Evolutionary conservation across 2,797 vertebrate species (phyloP).

Genomic region (Danio choprae): DNA sequence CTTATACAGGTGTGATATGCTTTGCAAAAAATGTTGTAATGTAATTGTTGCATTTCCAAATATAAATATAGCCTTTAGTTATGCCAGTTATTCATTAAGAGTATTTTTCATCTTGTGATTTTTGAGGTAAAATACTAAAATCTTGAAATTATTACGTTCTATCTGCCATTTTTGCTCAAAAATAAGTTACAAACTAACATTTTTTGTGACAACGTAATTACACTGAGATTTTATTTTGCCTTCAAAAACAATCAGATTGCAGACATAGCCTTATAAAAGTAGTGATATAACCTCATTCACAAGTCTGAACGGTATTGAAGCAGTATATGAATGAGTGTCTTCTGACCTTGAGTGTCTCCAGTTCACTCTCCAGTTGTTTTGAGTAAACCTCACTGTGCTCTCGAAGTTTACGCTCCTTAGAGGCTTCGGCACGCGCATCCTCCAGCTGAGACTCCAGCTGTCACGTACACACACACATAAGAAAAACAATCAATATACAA

Average conservation of each 20-base stretch:
- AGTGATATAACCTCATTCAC: no score
- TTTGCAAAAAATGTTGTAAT: no score
- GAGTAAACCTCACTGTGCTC: conserved; percentile 92
- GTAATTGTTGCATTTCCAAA: no score
- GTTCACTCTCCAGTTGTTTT: conserved; percentile 91
- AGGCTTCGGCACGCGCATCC: conserved; percentile 86
- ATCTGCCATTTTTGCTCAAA: no score
- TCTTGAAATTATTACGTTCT: no score
- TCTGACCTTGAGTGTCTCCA: conserved; percentile 90
- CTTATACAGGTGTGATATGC: no score
- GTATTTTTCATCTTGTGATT: neutral
- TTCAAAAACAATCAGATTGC: no score
- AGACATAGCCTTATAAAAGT: no score
- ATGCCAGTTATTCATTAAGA: no score
- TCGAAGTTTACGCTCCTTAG: conserved; percentile 91
- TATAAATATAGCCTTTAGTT: neutral
- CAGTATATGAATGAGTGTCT: conserved; percentile 26
- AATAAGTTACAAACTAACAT: no score
- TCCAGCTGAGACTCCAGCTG: conserved; percentile 93
- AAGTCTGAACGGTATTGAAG: neutral
- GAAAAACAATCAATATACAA: neutral
- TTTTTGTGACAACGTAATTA: no score
- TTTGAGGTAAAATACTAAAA: neutral
- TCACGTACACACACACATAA: conserved; percentile 44
- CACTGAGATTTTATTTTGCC: no score